These are phyloP conservation scores for Lophura swinhoii DNA, from an alignment of 2,797 vertebrate genomes.

Conservation along the genomic window DNA sequence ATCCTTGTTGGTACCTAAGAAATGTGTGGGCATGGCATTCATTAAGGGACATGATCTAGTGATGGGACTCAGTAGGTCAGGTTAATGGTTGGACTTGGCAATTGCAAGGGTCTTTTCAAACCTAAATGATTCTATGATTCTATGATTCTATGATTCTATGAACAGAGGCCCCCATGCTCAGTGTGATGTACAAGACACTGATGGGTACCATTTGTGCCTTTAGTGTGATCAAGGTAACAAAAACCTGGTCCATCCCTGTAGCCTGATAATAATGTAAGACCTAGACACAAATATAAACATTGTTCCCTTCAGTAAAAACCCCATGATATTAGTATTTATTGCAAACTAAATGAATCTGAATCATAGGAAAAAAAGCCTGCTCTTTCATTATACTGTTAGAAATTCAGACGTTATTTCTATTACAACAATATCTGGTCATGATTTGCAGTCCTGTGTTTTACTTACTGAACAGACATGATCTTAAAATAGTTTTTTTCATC, in stretches of 20 bases:
- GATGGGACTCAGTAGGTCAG: background rate
- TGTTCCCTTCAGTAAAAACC: background rate
- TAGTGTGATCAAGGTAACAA: background rate
- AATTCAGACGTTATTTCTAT: background rate
- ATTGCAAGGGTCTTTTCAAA: background rate
- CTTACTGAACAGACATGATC: background rate
- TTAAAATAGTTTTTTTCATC: background rate
- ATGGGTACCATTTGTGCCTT: background rate
- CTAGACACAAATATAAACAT: background rate
- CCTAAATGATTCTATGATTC: background rate
- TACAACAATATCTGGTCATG: background rate
- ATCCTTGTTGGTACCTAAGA: background rate
- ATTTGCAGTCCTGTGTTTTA: background rate
- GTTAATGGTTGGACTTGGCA: background rate
- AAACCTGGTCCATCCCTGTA: rapidly evolving
- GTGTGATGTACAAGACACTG: rapidly evolving
- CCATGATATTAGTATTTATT: background rate
- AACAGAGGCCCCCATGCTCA: background rate
- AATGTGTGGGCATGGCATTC: background rate
- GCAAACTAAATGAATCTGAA: background rate
- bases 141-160: background rate
- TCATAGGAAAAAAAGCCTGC: rapidly evolving
- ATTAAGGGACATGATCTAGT: background rate
- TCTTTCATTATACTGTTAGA: background rate
- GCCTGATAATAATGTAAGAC: background rate